Evolutionary conservation across 2,113 vertebrate species (phyloP).

Genomic region (Sylvietta virens): DNA sequence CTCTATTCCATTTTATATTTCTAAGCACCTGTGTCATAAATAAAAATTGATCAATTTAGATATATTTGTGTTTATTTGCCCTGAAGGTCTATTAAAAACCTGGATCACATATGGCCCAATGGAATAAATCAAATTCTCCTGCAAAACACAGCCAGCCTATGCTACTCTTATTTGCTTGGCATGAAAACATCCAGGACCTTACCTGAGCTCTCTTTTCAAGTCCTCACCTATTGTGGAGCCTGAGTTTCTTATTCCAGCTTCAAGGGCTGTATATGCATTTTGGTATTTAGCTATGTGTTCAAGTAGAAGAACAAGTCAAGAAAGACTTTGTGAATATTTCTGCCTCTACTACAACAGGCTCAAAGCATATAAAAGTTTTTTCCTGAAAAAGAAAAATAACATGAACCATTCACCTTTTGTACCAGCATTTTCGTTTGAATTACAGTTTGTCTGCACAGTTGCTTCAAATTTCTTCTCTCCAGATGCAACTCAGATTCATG

Average conservation of each 20-base stretch:
- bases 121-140: background rate
- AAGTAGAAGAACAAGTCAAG: background rate
- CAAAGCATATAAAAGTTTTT: background rate
- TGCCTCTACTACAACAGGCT: background rate
- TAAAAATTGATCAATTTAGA: background rate
- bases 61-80: background rate
- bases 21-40: background rate
- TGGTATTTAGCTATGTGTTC: background rate
- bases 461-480: background rate
- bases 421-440: background rate
- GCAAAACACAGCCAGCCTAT: background rate
- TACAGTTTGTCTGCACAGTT: background rate
- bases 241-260: background rate
- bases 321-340: background rate
- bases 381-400: background rate
- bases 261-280: background rate
- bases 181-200: background rate
- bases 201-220: background rate
- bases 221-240: background rate
- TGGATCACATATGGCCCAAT: background rate
- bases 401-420: constrained; percentile 20
- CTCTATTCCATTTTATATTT: background rate
- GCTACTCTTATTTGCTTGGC: background rate
- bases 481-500: background rate
- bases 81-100: background rate